These are phyloP conservation scores for Helicolenus hilgendorfi DNA, from an alignment of 2,797 vertebrate species.

Conservation along the genomic window DNA sequence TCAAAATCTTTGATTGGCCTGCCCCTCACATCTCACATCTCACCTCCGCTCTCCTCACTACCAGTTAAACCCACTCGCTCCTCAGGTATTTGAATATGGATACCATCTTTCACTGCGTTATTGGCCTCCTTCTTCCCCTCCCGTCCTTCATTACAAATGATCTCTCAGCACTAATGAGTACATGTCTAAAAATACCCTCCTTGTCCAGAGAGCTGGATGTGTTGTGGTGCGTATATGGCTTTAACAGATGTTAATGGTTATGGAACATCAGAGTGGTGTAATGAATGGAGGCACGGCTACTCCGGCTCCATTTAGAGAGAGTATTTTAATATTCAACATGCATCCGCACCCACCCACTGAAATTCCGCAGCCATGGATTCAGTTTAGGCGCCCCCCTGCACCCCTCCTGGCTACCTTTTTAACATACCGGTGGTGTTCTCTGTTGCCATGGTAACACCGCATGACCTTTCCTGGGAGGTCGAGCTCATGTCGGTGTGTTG, in stretches of 20 bases:
- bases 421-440: conserved; percentile 79
- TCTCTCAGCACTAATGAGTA: conserved; percentile 89
- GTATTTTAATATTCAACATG: conserved; percentile 79
- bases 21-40: conserved; percentile 69
- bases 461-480: conserved; percentile 83
- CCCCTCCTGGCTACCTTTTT: conserved; percentile 67
- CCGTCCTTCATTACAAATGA: conserved; percentile 86
- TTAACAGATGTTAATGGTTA: conserved; percentile 89
- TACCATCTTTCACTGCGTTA: conserved; percentile 73
- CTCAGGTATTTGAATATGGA: conserved; percentile 82
- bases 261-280: conserved; percentile 76
- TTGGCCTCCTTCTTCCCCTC: conserved; percentile 71
- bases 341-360: conserved; percentile 66
- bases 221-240: conserved; percentile 80
- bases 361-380: conserved; percentile 71
- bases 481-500: conserved; percentile 72
- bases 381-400: conserved; percentile 24
- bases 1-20: conserved; percentile 70
- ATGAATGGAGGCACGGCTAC: conserved; percentile 71
- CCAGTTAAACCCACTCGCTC: conserved; percentile 58
- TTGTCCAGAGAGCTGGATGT: conserved; percentile 81
- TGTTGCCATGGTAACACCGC: conserved; percentile 77
- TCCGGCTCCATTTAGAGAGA: conserved; percentile 65
- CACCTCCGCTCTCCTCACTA: conserved; percentile 49
- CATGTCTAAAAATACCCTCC: conserved; percentile 89